Base-by-base conservation (phyloP, 2,797 vertebrate species). In the Sebastes alutus region DNA sequence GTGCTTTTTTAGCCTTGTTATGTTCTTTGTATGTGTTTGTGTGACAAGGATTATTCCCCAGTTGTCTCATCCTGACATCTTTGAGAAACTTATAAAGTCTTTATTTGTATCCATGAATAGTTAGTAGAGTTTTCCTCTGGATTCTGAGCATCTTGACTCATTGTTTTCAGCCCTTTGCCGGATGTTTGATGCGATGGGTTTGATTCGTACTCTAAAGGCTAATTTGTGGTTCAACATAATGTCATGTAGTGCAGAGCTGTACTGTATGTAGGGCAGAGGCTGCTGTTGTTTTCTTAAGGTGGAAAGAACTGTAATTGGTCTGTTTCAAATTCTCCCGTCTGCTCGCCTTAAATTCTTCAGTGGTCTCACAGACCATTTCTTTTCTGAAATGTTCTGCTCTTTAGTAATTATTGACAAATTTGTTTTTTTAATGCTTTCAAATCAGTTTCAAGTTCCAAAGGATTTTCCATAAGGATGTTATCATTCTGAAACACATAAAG, bases 41-140 rank as follows among this genome's bases (percentile, higher is more conserved):
- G 67, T 82, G 77, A 82, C 81, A 85, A 56, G 63, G 23, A 60
- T 81, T 89, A 77, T 83, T 90, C 74, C 82, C 67, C 30, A 52
- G 66, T 71, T 81, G 73, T 77, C 70, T 80, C 46, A 78, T 77
- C 27, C 11, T 82, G 75, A 75, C 79, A 74, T 80, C 32, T 88
- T 70, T 82, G 23, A 85, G 27, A 80, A 70, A 72, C 20, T 16
- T 73, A 18, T 42, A 54, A 72, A 72, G 27, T 63, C 73, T 82
- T 76, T 79, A 62, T 75, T 83, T 77, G 49, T 30, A 16, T 81
- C n/a, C 18, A 33, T 61, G 59, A 61, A 75, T 73, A 73, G 25
- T 70, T 46, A 10, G 18, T 12, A 12, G 16, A 58, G 6, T 5
- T 58, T n/a, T n/a, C 23, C 23, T 64, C 5, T 27, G 5, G 12